Base-by-base conservation (phyloP, 2,888 invertebrate species). In the Mycalesis mineus region DNA sequence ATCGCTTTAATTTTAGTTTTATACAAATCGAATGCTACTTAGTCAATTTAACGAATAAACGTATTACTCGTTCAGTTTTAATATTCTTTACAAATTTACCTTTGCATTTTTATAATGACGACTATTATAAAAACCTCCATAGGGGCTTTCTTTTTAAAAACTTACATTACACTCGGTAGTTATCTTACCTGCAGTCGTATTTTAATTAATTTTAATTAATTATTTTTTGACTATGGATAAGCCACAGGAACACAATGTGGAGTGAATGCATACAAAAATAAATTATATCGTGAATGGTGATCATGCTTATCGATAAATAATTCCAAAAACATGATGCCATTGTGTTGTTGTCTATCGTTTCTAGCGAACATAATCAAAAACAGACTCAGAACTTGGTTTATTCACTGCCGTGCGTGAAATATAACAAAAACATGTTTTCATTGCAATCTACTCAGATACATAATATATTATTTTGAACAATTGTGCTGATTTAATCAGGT, bases 1-100 rank as follows among this genome's bases (percentile, higher is more conserved):
- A 90, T 90, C 84, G 88, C 85, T 90, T 90, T 90, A 90, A 86
- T 90, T 88, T 88, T 83, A 88, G 74, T 90, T 89, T 90, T 90
- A 89, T 90, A 90, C 89, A 90, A 90, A 90, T 88, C 85, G 88
- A 90, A 82, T 87, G 80, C 90, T 90, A 90, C 89, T 88, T 87
- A 90, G 82, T 86, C 81, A 86, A 88, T 90, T 86, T 87, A 86
- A 88, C 89, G 87, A 89, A 87, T 86, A 88, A 84, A 80, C 77
- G 78, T 81, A 64, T 86, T 90, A 90, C 81, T 84, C 90, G 89
- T 89, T 73, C 71, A 74, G 76, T 82, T 83, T 45, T 80, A 75
- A 73, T 70, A 75, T 77, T 73, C 63, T 67, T 87, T 87, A 89
- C 88, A 89, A 88, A 88, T 89, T 88, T 88, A 88, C 84, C 84